These are phyloP conservation scores for Drosophila ercepeae DNA, from an alignment of 1,140 invertebrate species.

Conservation along the genomic window DNA sequence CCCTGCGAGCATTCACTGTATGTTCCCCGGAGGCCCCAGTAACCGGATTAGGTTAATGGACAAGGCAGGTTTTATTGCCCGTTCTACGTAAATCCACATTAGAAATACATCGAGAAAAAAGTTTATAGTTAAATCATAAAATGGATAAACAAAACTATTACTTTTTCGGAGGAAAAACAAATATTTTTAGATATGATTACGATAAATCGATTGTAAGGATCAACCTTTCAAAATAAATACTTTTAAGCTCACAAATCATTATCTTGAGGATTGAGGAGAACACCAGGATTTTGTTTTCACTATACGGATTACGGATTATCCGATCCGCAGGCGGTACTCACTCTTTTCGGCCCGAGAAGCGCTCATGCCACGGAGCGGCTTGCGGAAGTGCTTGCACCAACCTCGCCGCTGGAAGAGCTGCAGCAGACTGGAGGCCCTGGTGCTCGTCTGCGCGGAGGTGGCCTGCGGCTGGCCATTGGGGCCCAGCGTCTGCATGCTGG, in stretches of 20 bases:
- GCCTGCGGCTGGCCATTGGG: constrained; percentile 53
- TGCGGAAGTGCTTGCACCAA: constrained; percentile 86
- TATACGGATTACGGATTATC: neutral
- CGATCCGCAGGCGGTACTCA: constrained; percentile 84
- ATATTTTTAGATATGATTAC: neutral
- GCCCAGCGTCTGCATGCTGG: constrained; percentile 60
- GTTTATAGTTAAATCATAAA: neutral
- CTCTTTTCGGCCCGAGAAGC: constrained; percentile 89
- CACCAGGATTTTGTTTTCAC: neutral
- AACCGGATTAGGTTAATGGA: constrained; percentile 35
- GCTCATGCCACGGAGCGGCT: constrained; percentile 86
- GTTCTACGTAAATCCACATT: constrained; percentile 23
- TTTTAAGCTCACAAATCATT: neutral
- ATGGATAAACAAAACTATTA: too few relatives aligned
- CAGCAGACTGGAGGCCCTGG: constrained; percentile 82
- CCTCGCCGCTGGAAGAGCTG: constrained; percentile 84
- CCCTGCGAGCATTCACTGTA: constrained; percentile 1
- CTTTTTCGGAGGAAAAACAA: neutral
- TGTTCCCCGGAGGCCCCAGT: neutral
- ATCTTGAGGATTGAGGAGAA: neutral
- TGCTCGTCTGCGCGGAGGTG: constrained; percentile 48
- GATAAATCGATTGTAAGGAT: neutral
- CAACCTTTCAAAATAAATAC: neutral
- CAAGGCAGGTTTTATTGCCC: constrained; percentile 30
- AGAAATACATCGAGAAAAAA: constrained; percentile 13